These are phyloP conservation scores for Homarus gammarus DNA, from an alignment of 2,888 invertebrate genomes.

Conservation along the genomic window DNA sequence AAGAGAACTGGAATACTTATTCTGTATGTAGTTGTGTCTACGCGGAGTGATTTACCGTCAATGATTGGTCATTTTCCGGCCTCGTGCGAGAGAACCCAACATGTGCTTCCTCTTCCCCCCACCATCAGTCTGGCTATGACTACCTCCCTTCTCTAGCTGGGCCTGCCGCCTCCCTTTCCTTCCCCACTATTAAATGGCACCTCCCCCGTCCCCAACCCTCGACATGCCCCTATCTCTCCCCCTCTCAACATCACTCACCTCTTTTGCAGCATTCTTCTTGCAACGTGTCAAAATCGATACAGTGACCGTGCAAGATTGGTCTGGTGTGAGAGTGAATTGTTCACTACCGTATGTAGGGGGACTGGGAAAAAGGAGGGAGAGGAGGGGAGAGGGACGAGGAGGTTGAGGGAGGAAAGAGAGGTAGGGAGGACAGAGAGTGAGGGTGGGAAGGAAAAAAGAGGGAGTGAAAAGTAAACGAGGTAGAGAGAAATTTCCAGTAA, in stretches of 20 bases:
- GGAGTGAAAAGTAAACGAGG: neutral
- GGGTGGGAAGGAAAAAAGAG: conserved; percentile 15
- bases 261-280: neutral
- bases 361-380: neutral
- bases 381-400: neutral
- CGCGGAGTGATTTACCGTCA: no score
- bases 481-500: neutral
- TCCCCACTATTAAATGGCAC: neutral
- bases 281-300: neutral
- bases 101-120: no score
- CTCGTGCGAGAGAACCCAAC: no score
- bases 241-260: neutral
- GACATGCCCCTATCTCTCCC: neutral
- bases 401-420: neutral
- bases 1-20: no score
- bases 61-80: no score
- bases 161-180: neutral
- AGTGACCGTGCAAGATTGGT: neutral
- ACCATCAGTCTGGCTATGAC: no score
- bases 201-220: neutral
- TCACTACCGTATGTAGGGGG: neutral
- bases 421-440: conserved; percentile 18
- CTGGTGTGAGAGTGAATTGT: neutral
- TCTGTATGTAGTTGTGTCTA: no score
- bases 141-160: neutral